phyloP scores from a whole-genome alignment of 2,888 invertebrate species.

The Aporophyla lueneburgensis region DNA sequence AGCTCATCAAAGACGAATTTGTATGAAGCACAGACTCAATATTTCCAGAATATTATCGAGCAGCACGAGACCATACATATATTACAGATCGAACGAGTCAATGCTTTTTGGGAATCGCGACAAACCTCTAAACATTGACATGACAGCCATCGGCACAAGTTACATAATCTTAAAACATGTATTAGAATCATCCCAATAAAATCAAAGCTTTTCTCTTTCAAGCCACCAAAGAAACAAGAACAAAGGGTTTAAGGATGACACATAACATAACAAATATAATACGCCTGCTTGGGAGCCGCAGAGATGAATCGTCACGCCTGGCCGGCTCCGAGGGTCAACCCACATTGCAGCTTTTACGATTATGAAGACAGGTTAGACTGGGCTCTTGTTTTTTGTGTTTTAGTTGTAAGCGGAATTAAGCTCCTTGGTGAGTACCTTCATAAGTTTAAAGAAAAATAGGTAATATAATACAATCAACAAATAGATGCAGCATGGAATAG shows the following conservation, averaged over 20 bases:
- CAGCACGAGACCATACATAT: too few species aligned
- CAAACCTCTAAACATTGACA: background rate
- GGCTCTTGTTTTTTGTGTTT: slow-evolving; percentile 19
- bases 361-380: slow-evolving; percentile 47
- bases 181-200: background rate
- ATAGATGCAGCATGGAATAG: background rate
- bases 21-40: too few species aligned
- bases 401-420: background rate
- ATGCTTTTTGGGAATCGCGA: background rate
- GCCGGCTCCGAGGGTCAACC: slow-evolving; percentile 59
- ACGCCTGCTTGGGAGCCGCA: slow-evolving; percentile 28
- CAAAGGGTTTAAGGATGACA: slow-evolving; percentile 50
- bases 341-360: slow-evolving; percentile 51
- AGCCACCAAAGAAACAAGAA: slow-evolving; percentile 15
- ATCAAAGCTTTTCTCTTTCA: background rate
- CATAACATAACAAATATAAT: slow-evolving; percentile 36
- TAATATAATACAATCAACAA: background rate
- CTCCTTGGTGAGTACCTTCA: background rate
- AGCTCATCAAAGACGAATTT: too few species aligned
- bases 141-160: background rate
- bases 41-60: too few species aligned
- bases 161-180: background rate
- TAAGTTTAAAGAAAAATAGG: background rate
- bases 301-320: slow-evolving; percentile 52
- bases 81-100: background rate